Conservation (phyloP, 2,797 vertebrate species). For the Lophura swinhoii region DNA sequence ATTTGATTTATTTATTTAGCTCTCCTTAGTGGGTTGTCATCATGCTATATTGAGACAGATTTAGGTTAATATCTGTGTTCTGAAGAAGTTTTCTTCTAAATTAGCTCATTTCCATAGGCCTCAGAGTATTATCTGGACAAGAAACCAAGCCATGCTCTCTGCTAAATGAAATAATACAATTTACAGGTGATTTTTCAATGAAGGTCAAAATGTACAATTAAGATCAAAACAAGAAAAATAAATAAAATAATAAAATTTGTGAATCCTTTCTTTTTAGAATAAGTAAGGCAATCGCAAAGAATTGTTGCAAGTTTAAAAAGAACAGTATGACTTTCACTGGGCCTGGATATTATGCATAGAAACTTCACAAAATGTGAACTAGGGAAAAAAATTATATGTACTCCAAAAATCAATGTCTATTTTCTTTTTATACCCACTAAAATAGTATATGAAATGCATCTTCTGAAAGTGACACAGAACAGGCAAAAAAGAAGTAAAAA, state of each 20-base stretch:
- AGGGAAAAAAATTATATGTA: neutral
- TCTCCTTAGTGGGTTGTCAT: neutral
- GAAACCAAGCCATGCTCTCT: neutral
- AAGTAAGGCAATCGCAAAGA: neutral
- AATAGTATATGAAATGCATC: slow-evolving; percentile 1
- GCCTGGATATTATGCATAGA: neutral
- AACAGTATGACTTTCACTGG: neutral
- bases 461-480: neutral
- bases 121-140: neutral
- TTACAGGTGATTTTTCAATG: neutral
- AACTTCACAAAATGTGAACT: neutral
- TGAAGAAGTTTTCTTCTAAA: neutral
- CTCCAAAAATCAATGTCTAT: slow-evolving; percentile 5
- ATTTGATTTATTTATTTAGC: neutral
- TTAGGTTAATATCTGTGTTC: neutral
- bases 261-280: neutral
- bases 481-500: neutral
- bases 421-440: slow-evolving; percentile 9
- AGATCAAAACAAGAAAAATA: neutral
- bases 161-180: neutral
- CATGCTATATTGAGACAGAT: slow-evolving; percentile 27
- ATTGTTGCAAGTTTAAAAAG: neutral
- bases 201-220: neutral
- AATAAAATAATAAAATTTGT: neutral
- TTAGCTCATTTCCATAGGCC: neutral